These are phyloP conservation scores for Cheilosia vernalis DNA, from an alignment of 2,888 invertebrate species.

Conservation along the genomic window DNA sequence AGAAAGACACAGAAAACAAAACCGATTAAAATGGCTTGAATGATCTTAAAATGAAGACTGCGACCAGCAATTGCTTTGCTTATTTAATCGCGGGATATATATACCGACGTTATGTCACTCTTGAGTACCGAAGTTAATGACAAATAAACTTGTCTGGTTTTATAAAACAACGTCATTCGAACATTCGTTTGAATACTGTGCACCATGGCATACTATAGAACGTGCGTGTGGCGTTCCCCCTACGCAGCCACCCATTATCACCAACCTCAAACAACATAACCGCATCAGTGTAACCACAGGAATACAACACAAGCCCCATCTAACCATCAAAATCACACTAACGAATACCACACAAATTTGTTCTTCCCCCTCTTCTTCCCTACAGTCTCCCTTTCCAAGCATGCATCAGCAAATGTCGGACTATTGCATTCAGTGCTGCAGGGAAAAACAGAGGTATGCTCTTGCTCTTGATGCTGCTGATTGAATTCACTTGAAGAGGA, in stretches of 20 bases:
- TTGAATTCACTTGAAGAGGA: slow-evolving; percentile 27
- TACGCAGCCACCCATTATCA: slow-evolving; percentile 10
- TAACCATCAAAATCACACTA: slow-evolving; percentile 51
- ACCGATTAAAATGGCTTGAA: too few relatives aligned
- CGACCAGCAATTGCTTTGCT: too few relatives aligned
- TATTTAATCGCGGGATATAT: too few relatives aligned
- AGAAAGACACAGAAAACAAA: too few relatives aligned
- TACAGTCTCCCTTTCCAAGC: neutral
- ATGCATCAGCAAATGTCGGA: slow-evolving; percentile 23
- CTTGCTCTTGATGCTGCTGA: slow-evolving; percentile 25
- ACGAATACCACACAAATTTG: slow-evolving; percentile 43
- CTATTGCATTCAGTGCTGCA: slow-evolving; percentile 23
- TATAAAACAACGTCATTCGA: too few relatives aligned
- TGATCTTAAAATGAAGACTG: too few relatives aligned
- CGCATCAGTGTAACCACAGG: slow-evolving; percentile 44
- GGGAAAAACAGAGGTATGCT: neutral
- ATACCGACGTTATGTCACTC: too few relatives aligned
- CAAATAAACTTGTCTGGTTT: too few relatives aligned
- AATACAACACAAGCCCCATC: slow-evolving; percentile 36
- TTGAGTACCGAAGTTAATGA: too few relatives aligned
- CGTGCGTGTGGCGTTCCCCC: too few relatives aligned
- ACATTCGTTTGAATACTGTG: too few relatives aligned
- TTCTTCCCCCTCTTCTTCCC: neutral
- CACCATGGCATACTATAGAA: too few relatives aligned
- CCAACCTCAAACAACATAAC: slow-evolving; percentile 52